phyloP scores from a whole-genome alignment of 1,140 invertebrate genomes.

The Zaprionus kolodkinae region DNA sequence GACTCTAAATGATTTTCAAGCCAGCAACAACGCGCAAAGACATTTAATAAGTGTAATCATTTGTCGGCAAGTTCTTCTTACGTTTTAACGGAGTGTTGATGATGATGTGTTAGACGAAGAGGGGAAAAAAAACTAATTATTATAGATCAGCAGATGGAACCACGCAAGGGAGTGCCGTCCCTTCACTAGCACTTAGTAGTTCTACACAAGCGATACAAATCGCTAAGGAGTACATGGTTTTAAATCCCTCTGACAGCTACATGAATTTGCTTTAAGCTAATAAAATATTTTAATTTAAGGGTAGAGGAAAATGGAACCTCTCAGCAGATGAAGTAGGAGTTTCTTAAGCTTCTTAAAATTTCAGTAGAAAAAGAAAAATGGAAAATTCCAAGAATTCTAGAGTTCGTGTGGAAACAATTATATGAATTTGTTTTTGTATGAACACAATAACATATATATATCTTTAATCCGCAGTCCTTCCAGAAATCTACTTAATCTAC shows the following conservation, averaged over 20 bases:
- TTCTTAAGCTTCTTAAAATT: not conserved
- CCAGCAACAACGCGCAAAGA: constrained; percentile 42
- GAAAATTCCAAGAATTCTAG: not conserved
- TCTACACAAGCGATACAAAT: constrained; percentile 13
- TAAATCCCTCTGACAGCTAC: constrained; percentile 3
- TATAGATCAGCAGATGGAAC: constrained; percentile 2
- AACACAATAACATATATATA: not conserved
- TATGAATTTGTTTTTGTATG: too few species aligned
- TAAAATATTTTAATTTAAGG: not conserved
- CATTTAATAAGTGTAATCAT: constrained; percentile 67
- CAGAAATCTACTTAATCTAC: not conserved
- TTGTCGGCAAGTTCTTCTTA: constrained; percentile 30
- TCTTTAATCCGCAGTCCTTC: not conserved
- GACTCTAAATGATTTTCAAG: constrained; percentile 48
- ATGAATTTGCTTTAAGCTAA: not conserved
- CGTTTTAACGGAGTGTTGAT: constrained; percentile 23
- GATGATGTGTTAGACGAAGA: constrained; percentile 11
- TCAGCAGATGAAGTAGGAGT: too few species aligned
- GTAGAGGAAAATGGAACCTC: not conserved
- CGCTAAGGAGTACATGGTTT: not conserved
- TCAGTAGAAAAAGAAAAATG: not conserved
- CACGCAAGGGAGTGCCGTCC: not conserved
- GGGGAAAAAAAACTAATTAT: constrained; percentile 32
- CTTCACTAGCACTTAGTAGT: constrained; percentile 30
- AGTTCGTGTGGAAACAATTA: not conserved